Evolutionary conservation across 1,140 invertebrate genomes (phyloP).

Genomic region (Drosophila willistoni): DNA sequence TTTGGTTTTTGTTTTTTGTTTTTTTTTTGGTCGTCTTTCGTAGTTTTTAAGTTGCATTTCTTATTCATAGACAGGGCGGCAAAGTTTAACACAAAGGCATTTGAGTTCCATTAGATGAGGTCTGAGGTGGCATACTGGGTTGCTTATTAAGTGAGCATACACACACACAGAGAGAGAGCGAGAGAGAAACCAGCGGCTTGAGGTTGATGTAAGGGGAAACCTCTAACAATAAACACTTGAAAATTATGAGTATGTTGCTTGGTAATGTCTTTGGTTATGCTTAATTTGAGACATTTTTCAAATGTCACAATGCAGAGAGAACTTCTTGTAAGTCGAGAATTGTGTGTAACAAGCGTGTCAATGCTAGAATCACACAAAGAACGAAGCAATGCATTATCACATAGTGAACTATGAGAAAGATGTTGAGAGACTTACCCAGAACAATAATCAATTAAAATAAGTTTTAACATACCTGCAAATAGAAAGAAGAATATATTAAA

Average conservation of each 20-base stretch:
- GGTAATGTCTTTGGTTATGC: constrained; percentile 37
- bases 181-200: background rate
- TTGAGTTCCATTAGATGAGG: constrained; percentile 41
- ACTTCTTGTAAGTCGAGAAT: constrained; percentile 11
- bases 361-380: constrained; percentile 56
- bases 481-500: background rate
- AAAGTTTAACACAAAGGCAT: constrained; percentile 55
- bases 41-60: constrained; percentile 62
- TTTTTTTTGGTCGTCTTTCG: constrained; percentile 23
- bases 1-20: constrained; percentile 23
- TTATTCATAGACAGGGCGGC: constrained; percentile 63
- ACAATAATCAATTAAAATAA: background rate
- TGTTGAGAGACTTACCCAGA: constrained; percentile 1
- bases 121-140: constrained; percentile 53
- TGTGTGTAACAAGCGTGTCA: constrained; percentile 59
- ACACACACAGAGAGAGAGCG: too few relatives aligned
- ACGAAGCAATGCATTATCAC: background rate
- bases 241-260: constrained; percentile 49
- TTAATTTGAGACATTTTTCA: constrained; percentile 55
- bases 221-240: constrained; percentile 60
- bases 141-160: constrained; percentile 48
- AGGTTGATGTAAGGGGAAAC: constrained; percentile 6
- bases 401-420: background rate
- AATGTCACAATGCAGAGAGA: constrained; percentile 34
- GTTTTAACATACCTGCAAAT: constrained; percentile 21